Evolutionary conservation across 2,113 vertebrate species (phyloP).

Genomic region (human (Homo sapiens)): GRCh38 chr7:91874501-91875000

Average conservation of each 20-base stretch:
- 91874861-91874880: background rate
- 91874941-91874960: constrained; percentile 1
- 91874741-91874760: background rate
- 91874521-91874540: constrained; percentile 82
- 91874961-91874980: background rate
- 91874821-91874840: background rate
- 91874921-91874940: background rate
- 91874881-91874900: background rate
- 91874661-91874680: constrained; percentile 46
- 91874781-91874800: constrained; percentile 30
- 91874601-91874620: constrained; percentile 38
- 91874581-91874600: constrained; percentile 41
- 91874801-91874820: constrained; percentile 4
- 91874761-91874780: constrained; percentile 65
- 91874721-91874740: constrained; percentile 19
- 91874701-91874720: background rate
- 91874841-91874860: background rate
- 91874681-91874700: constrained; percentile 44
- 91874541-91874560: constrained; percentile 84
- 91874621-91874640: constrained; percentile 42
- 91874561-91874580: constrained; percentile 84
- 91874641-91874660: background rate
- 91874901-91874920: background rate
- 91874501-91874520: constrained; percentile 85
- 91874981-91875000: background rate